Evolutionary conservation across 2,797 vertebrate genomes (phyloP), one percentile per base, ranked within the genome.

Genomic region (Gorsachius magnificus): DNA sequence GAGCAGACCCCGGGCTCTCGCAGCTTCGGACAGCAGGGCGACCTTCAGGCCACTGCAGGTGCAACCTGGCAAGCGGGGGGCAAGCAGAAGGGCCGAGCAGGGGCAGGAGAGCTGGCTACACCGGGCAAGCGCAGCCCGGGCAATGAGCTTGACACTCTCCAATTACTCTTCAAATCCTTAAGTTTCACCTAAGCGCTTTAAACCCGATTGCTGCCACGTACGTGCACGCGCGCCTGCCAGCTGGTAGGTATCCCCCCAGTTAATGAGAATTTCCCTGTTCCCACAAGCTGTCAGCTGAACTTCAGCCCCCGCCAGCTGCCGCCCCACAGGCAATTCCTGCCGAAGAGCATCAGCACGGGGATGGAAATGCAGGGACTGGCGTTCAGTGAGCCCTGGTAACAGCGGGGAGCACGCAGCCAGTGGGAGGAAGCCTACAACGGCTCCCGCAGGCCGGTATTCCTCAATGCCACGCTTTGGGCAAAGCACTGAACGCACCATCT

Each of bases 311-410:
- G 1, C 46, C 38, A 53, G 45, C 38, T 76, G 35, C 71, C 2
- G 6, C 14, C 4, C 9, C 20, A 29, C 51, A 45, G 51, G 13
- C 1, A 3, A 17, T 21, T 46, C 21, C 46, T 54, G 54, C 66
- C 22, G 2, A 19, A 24, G 19, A 8, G 13, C 15, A 54, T 18
- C 12, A 1, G 6, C 4, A 45, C 4, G 0, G 58, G 51, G 20
- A 18, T 45, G 20, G 36, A 58, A 46, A 58, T 3, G 45, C 10
- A 22, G 14, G 50, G 36, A 20, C 18, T 31, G 2, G 0, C 7
- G 21, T 50, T 36, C 14, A 5, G 71, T 4, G 9, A 77, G 57
- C 51, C 22, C 28, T 45, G 31, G 0, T 3, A 56, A 43, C 18
- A 56, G 43, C 9, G 0, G 1, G 9, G 13, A 48, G 54, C n/a